Conservation (phyloP, 2,888 invertebrate species). For the Proisotoma minuta region DNA sequence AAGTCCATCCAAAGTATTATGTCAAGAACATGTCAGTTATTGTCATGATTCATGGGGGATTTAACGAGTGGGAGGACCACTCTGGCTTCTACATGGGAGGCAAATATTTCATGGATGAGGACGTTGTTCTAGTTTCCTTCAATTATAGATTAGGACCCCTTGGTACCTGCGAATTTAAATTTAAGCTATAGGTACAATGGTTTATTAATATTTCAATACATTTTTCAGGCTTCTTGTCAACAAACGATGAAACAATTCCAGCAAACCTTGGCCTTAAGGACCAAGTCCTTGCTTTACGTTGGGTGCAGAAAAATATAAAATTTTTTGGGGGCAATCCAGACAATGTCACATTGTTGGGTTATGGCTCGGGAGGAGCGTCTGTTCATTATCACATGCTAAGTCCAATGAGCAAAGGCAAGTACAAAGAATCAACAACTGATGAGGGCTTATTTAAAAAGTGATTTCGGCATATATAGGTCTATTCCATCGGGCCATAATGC, state of each 20-base stretch:
- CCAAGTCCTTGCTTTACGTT: conserved; percentile 20
- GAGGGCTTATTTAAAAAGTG: no score
- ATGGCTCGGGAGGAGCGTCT: conserved; percentile 21
- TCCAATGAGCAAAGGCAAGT: conserved; percentile 20
- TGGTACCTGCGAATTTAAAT: background rate
- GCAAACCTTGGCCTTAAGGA: conserved; percentile 29
- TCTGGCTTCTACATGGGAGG: conserved; percentile 16
- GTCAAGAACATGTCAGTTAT: conserved; percentile 19
- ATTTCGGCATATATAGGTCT: no score
- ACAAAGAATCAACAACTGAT: no score
- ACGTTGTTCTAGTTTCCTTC: conserved; percentile 20
- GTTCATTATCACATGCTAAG: conserved; percentile 22
- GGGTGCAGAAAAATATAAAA: conserved; percentile 20
- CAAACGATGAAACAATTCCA: conserved; percentile 6
- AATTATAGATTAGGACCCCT: conserved; percentile 18
- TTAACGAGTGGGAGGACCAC: conserved; percentile 17
- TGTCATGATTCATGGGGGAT: conserved; percentile 23
- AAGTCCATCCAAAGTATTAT: conserved; percentile 14
- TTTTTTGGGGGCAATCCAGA: conserved; percentile 22
- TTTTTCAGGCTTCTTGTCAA: conserved; percentile 17
- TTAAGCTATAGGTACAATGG: no score
- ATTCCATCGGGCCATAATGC: conserved; percentile 21
- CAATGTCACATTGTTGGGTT: conserved; percentile 17
- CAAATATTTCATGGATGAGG: conserved; percentile 24
- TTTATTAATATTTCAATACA: background rate